These are phyloP conservation scores for Tiaroga cobitis DNA, from an alignment of 2,797 vertebrate species.

Conservation along the genomic window DNA sequence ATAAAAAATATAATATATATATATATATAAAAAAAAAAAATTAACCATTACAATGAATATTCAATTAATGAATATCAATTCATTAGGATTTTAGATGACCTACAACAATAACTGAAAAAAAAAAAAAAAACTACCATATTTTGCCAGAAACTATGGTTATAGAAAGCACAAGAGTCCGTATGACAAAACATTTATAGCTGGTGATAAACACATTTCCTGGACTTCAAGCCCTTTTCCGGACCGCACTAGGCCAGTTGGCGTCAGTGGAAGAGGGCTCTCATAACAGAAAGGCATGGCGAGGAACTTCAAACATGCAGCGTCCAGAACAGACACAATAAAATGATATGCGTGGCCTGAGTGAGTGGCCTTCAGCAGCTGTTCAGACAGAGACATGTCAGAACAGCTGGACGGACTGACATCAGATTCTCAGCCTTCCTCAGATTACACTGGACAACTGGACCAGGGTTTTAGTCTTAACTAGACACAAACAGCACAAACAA, in stretches of 20 bases:
- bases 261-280: conserved; percentile 33
- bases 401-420: conserved; percentile 58
- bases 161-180: conserved; percentile 17
- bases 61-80: background rate
- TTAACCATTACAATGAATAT: background rate
- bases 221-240: conserved; percentile 20
- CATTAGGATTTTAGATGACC: background rate
- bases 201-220: conserved; percentile 11
- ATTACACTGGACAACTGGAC: conserved; percentile 53
- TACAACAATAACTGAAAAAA: background rate
- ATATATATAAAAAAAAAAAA: no score
- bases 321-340: conserved; percentile 65
- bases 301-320: conserved; percentile 58
- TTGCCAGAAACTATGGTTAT: background rate
- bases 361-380: conserved; percentile 62
- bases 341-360: conserved; percentile 54
- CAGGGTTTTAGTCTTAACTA: conserved; percentile 40
- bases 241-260: conserved; percentile 38
- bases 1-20: no score
- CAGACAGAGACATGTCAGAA: conserved; percentile 55
- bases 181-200: conserved; percentile 23
- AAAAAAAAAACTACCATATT: background rate
- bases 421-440: conserved; percentile 56
- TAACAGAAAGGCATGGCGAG: conserved; percentile 40
- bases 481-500: conserved; percentile 43